phyloP scores from a whole-genome alignment of 2,888 invertebrate genomes.

The Metellina segmentata region DNA sequence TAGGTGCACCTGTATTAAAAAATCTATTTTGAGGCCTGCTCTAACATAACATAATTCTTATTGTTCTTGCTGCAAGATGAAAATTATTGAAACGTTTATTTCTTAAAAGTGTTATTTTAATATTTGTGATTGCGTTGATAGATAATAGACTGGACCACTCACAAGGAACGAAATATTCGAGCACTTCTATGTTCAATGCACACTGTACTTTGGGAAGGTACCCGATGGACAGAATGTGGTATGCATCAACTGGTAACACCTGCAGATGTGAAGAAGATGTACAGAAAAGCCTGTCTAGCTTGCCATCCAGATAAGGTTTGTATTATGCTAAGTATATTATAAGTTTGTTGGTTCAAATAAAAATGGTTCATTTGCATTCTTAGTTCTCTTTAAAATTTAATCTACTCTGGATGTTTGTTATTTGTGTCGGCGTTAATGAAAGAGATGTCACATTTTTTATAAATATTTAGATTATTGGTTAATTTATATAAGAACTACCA shows the following conservation, averaged over 20 bases:
- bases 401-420: no score
- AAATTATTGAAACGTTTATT: not conserved
- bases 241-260: constrained; percentile 96
- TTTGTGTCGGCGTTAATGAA: no score
- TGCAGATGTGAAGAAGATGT: constrained; percentile 96
- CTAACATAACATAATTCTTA: no score
- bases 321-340: constrained; percentile 76
- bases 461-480: no score
- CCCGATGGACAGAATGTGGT: constrained; percentile 94
- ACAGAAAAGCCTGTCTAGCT: constrained; percentile 96
- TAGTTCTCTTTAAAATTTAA: no score
- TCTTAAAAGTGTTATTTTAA: not conserved
- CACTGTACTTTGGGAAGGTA: constrained; percentile 94
- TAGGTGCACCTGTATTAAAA: no score
- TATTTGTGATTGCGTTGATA: constrained; percentile 80
- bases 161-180: constrained; percentile 97
- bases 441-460: no score
- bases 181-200: constrained; percentile 97
- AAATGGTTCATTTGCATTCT: no score
- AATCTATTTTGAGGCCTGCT: no score
- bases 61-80: not conserved
- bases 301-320: constrained; percentile 98
- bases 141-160: constrained; percentile 90
- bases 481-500: no score
- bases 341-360: not conserved